Percentiles rank a stretch among this genome's conserved stretches.
These are phyloP conservation scores for Salarias fasciatus DNA, from an alignment of 2,797 vertebrate genomes.

Conservation along the genomic window DNA sequence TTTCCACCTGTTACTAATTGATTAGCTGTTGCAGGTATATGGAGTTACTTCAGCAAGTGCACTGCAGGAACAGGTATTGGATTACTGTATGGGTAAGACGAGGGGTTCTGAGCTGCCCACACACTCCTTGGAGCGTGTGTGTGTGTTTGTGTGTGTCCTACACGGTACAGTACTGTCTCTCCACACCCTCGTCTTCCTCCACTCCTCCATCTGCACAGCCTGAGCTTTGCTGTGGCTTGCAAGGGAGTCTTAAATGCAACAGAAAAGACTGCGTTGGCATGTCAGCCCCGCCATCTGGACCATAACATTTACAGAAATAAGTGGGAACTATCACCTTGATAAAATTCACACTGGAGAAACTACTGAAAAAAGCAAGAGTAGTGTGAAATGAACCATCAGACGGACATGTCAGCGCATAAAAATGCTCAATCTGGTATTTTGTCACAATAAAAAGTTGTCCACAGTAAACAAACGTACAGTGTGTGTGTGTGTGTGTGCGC, in stretches of 20 bases:
- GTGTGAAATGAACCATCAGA: not conserved
- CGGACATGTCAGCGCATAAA: too few species aligned
- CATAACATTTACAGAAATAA: slow-evolving; percentile 9
- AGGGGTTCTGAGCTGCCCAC: slow-evolving; percentile 32
- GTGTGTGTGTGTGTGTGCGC: slow-evolving; percentile 20
- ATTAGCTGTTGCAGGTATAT: slow-evolving; percentile 55
- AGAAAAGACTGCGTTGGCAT: slow-evolving; percentile 14
- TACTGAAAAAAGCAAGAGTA: not conserved
- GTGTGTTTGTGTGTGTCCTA: too few species aligned
- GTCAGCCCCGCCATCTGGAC: slow-evolving; percentile 33
- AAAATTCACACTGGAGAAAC: too few species aligned
- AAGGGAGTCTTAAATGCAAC: slow-evolving; percentile 33
- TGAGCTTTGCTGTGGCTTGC: slow-evolving; percentile 38
- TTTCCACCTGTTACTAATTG: slow-evolving; percentile 56
- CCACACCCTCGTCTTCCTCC: not conserved
- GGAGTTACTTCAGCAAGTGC: slow-evolving; percentile 40
- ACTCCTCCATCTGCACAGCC: slow-evolving; percentile 21
- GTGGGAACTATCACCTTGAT: not conserved
- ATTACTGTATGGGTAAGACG: slow-evolving; percentile 31
- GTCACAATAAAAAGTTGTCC: too few species aligned
- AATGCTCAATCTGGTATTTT: too few species aligned
- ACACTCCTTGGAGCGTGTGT: slow-evolving; percentile 28
- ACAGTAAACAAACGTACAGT: slow-evolving; percentile 23
- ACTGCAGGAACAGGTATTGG: slow-evolving; percentile 24
- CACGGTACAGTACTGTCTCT: too few species aligned